Conservation (phyloP, 1,140 invertebrate genomes). For the Sminthurides bifidus region DNA sequence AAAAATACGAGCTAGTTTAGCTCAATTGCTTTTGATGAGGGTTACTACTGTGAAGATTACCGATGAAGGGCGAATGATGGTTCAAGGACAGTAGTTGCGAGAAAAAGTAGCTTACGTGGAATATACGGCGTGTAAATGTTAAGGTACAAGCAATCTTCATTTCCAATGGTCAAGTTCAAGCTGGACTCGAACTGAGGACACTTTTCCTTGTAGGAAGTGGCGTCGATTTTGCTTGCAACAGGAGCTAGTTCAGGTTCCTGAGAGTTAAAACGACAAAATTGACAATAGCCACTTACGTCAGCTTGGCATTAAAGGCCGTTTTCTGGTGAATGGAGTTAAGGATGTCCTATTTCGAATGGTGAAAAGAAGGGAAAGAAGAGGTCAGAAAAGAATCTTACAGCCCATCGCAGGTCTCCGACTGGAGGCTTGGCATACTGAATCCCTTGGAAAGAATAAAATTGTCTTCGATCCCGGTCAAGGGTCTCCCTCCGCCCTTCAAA, state of each 20-base stretch:
- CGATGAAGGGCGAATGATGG: background rate
- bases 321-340: background rate
- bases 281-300: background rate
- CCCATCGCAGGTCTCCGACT: no score
- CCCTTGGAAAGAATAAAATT: constrained; percentile 6
- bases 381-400: background rate
- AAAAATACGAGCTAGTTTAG: background rate
- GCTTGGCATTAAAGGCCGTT: background rate
- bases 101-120: background rate
- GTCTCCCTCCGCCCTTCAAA: no score
- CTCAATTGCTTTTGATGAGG: background rate
- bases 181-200: constrained; percentile 14
- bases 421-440: constrained; percentile 9
- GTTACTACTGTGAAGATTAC: constrained; percentile 7
- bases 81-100: background rate
- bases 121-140: constrained; percentile 13
- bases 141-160: constrained; percentile 18
- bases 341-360: no score
- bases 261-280: background rate
- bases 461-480: no score
- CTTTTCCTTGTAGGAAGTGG: background rate
- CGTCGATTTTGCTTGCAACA: constrained; percentile 3
- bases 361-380: no score
- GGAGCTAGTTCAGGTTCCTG: constrained; percentile 16
- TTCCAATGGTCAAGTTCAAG: constrained; percentile 4